phyloP scores from a whole-genome alignment of 2,797 vertebrate species.

The Mormyrus proboscirostris region DNA sequence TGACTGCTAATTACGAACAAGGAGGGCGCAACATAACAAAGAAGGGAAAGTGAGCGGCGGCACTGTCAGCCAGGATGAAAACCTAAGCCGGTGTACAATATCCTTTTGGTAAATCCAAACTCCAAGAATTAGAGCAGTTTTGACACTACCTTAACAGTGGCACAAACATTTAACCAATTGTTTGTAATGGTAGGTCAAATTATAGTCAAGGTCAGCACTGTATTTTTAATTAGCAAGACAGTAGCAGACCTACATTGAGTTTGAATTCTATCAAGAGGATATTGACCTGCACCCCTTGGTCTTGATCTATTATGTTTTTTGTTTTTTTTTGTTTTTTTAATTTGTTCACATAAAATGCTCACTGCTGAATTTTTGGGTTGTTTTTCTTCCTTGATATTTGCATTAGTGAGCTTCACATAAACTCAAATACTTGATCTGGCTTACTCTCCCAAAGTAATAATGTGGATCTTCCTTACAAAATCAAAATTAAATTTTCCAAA shows the following conservation, averaged over 20 bases:
- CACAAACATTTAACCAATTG: constrained; percentile 67
- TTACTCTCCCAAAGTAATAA: constrained; percentile 9
- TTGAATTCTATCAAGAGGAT: constrained; percentile 48
- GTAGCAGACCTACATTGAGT: constrained; percentile 17
- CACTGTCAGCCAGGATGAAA: constrained; percentile 47
- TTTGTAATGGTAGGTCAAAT: constrained; percentile 55
- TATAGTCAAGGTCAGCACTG: constrained; percentile 17
- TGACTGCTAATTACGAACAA: constrained; percentile 44
- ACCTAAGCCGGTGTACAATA: constrained; percentile 39
- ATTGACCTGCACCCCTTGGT: constrained; percentile 42
- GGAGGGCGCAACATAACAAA: constrained; percentile 27
- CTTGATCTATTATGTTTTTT: constrained; percentile 41
- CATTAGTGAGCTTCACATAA: constrained; percentile 30
- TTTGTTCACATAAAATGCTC: constrained; percentile 42
- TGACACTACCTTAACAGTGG: constrained; percentile 26
- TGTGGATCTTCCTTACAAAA: neutral
- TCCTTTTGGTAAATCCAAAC: constrained; percentile 46
- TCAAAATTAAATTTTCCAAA: neutral
- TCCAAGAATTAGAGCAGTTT: constrained; percentile 37
- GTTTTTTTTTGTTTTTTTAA: constrained; percentile 40
- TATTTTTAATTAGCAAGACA: neutral
- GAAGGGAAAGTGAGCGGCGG: constrained; percentile 41
- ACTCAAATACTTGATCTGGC: constrained; percentile 22
- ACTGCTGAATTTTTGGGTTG: constrained; percentile 34
- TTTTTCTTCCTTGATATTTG: constrained; percentile 51